A percentile compares a stretch with the other conserved stretches of the same genome.
phyloP scores from a whole-genome alignment of 2,797 vertebrate genomes.

The Tamandua tetradactyla region DNA sequence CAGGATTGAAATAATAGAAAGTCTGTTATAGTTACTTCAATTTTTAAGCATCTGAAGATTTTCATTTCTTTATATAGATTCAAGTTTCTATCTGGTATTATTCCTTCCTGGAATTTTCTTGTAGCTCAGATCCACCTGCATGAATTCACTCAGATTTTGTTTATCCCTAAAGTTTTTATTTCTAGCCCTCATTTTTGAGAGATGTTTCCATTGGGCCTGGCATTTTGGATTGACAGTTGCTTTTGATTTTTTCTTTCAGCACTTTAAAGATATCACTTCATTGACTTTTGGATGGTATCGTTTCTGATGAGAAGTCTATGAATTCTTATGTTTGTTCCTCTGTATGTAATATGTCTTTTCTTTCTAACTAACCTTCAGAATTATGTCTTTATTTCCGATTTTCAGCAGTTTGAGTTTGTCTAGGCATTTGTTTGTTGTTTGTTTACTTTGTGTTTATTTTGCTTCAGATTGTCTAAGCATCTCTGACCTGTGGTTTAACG shows the following conservation, averaged over 20 bases:
- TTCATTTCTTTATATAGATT: not conserved
- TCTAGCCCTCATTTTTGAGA: not conserved
- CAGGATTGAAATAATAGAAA: not conserved
- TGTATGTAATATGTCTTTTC: no score
- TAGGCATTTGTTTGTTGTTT: no score
- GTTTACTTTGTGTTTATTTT: no score
- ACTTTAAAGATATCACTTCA: no score
- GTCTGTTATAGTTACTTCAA: not conserved
- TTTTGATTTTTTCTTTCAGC: no score
- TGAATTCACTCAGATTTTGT: no score
- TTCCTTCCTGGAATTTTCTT: not conserved
- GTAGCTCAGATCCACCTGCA: not conserved
- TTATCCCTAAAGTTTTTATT: not conserved
- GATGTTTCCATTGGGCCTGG: not conserved
- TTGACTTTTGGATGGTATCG: not conserved
- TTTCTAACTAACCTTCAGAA: not conserved
- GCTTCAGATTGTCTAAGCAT: not conserved
- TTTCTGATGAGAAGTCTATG: not conserved
- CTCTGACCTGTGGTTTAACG: not conserved
- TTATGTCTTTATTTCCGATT: not conserved
- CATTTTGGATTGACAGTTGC: not conserved
- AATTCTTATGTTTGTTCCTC: not conserved
- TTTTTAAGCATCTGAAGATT: not conserved
- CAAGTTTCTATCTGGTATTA: no score
- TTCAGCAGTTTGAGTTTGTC: not conserved